Percentiles rank a stretch among this genome's conserved stretches.
phyloP scores from a whole-genome alignment of 2,888 invertebrate genomes.

The Athalia cordata region DNA sequence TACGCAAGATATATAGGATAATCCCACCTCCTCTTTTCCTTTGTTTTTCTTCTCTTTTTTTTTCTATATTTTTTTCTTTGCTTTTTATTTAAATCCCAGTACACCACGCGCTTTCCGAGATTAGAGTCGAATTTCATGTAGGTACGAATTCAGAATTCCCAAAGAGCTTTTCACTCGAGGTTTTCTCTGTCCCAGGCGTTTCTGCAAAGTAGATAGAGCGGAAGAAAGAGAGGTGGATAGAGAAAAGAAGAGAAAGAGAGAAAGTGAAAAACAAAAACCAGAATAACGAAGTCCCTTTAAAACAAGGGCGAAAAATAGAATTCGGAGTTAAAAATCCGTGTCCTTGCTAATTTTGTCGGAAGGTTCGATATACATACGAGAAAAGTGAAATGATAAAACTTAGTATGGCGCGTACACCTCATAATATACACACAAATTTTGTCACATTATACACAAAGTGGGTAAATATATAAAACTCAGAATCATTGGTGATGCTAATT shows the following conservation, averaged over 20 bases:
- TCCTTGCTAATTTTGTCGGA: too few relatives aligned
- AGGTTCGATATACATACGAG: too few relatives aligned
- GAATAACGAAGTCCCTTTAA: too few relatives aligned
- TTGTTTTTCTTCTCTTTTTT: slow-evolving; percentile 23
- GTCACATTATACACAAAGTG: too few relatives aligned
- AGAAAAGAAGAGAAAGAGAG: background rate
- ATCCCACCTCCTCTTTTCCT: slow-evolving; percentile 29
- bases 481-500: background rate
- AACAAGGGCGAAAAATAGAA: too few relatives aligned
- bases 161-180: background rate
- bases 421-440: background rate
- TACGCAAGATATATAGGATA: too few relatives aligned
- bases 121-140: slow-evolving; percentile 6
- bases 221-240: background rate
- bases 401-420: background rate
- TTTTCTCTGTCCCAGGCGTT: background rate
- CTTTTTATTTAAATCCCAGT: slow-evolving; percentile 5
- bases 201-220: background rate
- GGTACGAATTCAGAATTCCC: slow-evolving; percentile 11
- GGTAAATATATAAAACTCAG: background rate
- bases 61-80: background rate
- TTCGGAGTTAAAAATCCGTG: too few relatives aligned
- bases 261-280: background rate
- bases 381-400: background rate
- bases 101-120: slow-evolving; percentile 3